Base-by-base conservation (phyloP, 2,888 invertebrate species). In the Sthenelais limicola region DNA sequence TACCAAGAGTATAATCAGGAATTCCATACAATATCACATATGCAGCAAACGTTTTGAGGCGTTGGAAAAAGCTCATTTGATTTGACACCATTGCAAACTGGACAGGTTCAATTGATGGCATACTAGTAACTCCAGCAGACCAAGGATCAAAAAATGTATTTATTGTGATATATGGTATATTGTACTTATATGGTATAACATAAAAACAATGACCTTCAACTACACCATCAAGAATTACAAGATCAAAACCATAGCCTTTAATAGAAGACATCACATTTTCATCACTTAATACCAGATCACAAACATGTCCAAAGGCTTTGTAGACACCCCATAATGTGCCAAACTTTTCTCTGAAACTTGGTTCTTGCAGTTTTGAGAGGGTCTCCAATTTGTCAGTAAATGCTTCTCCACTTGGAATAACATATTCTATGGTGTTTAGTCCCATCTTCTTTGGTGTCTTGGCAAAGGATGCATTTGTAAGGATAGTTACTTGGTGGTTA, bases 101-200 rank as follows among this genome's bases (percentile, higher is more conserved):
- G 35, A 43, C 7, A 5, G 66, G 66, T 24, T 66, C 66, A 5
- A 38, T 21, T 9, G 66, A 30, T 24, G 66, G 32, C 18, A 33
- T 32, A 35, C 18, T 33, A 15, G 35, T 30, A 7, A 66, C 43
- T 2, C 66, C 66, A 38, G 28, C 9, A 1, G 24, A 35, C 66
- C 66, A 66, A 4, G 66, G 66, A 9, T 35, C 38, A 15, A 66
- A n/a, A 7, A 7, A n/a, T 1, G 24, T 5, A 24, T 7, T 38
- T 2, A 38, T 2, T 3, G 26, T 38, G n/a, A 66, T 43, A 66
- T 38, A 66, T n/a, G 66, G 66, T 18, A 66, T 66, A 24, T 38
- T 26, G 18, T 38, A 38, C 26, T 66, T 66, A 26, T 66, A 66
- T 3, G 66, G 66, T 15, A 66, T 38, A 12, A 66, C 26, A 66